Evolutionary conservation across 2,113 vertebrate species (phyloP).

Genomic region (Scophthalmus maximus): DNA sequence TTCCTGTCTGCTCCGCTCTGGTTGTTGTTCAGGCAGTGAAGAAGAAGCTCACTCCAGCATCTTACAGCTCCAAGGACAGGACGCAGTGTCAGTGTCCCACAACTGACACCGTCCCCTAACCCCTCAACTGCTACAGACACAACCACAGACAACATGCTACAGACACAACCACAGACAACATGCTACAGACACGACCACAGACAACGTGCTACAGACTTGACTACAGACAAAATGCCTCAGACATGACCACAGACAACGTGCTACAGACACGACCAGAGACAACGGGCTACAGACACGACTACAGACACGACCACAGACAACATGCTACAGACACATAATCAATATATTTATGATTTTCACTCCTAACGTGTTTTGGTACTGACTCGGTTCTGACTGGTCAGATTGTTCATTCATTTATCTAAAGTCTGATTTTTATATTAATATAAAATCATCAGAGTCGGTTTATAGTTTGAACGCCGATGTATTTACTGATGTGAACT

Average conservation of each 20-base stretch:
- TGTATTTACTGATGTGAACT: background rate
- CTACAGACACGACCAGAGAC: background rate
- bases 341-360: too few relatives aligned
- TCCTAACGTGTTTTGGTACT: too few relatives aligned
- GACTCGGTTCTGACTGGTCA: too few relatives aligned
- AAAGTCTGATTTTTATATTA: too few relatives aligned
- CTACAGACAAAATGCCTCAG: too few relatives aligned
- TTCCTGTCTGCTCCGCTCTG: constrained; percentile 76
- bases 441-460: too few relatives aligned
- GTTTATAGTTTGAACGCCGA: too few relatives aligned
- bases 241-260: background rate
- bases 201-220: background rate
- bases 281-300: background rate
- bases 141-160: background rate
- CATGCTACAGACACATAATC: too few relatives aligned
- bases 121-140: constrained; percentile 17
- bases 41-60: constrained; percentile 74
- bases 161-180: background rate
- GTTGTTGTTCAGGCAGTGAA: constrained; percentile 66
- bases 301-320: background rate
- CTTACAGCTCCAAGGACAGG: constrained; percentile 57
- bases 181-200: background rate
- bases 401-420: too few relatives aligned
- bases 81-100: constrained; percentile 8
- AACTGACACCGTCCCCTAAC: too few relatives aligned